Evolutionary conservation across 2,797 vertebrate species (phyloP).

Genomic region (Trachurus trachurus): DNA sequence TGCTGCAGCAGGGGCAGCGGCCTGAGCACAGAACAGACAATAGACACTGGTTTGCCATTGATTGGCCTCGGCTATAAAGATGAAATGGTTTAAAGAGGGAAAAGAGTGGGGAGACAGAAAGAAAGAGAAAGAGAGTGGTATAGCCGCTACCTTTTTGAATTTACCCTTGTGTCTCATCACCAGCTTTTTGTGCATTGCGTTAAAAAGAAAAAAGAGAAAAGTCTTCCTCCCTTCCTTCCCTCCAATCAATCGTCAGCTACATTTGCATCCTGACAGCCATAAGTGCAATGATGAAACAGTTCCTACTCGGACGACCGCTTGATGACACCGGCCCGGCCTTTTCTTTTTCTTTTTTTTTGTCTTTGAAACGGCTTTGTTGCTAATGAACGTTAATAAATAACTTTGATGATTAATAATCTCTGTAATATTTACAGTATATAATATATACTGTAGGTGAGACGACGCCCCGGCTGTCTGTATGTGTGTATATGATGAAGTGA

Average conservation of each 20-base stretch:
- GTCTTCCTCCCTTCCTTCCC: conserved; percentile 42
- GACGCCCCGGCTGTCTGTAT: conserved; percentile 7
- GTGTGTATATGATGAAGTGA: no score
- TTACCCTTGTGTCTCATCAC: conserved; percentile 72
- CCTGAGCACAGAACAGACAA: conserved; percentile 80
- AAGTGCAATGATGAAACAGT: conserved; percentile 62
- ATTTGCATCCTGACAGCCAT: conserved; percentile 65
- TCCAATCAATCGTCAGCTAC: conserved; percentile 53
- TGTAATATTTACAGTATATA: conserved; percentile 51
- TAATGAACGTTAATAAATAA: conserved; percentile 70
- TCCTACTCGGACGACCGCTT: conserved; percentile 35
- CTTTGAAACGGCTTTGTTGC: conserved; percentile 53
- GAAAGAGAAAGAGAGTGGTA: conserved; percentile 7
- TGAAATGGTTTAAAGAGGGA: conserved; percentile 75
- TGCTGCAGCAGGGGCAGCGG: conserved; percentile 67
- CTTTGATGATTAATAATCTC: conserved; percentile 37
- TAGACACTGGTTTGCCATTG: conserved; percentile 86
- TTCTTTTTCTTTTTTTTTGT: conserved; percentile 30
- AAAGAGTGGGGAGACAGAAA: conserved; percentile 22
- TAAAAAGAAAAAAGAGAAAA: background rate
- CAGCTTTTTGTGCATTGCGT: conserved; percentile 51
- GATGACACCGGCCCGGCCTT: conserved; percentile 44
- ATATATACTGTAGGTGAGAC: no score
- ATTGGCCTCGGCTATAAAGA: conserved; percentile 85
- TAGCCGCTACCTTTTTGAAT: conserved; percentile 59